Conservation (phyloP, 2,797 vertebrate genomes). For the Tympanoctomys barrerae region DNA sequence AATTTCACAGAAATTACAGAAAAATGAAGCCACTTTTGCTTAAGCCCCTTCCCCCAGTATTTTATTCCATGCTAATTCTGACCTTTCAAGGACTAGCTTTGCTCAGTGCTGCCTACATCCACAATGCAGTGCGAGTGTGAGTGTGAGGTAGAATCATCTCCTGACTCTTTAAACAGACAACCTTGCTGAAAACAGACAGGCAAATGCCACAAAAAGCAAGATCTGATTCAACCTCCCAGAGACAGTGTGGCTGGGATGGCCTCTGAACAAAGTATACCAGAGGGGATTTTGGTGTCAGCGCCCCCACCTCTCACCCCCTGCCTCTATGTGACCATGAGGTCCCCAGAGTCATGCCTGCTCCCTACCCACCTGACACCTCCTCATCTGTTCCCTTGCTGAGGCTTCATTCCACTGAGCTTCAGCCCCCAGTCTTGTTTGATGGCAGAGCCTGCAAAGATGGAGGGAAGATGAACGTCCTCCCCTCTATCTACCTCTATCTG, state of each 20-base stretch:
- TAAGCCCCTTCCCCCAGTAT: background rate
- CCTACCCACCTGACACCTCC: background rate
- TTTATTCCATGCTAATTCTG: constrained; percentile 28
- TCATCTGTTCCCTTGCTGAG: background rate
- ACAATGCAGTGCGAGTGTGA: background rate
- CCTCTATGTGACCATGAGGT: rapidly evolving
- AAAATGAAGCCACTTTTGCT: background rate
- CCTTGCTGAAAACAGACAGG: background rate
- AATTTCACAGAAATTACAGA: constrained; percentile 1
- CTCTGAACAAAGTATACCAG: background rate
- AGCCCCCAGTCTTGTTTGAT: background rate
- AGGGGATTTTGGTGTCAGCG: background rate
- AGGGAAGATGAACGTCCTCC: background rate
- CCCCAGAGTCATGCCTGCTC: rapidly evolving
- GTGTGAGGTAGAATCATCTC: background rate
- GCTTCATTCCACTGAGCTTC: background rate
- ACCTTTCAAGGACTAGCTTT: constrained; percentile 50
- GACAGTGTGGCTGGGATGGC: too few relatives aligned
- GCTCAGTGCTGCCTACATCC: background rate
- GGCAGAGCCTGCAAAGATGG: background rate
- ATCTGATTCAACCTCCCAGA: background rate
- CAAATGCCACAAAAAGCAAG: background rate
- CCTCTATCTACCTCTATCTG: background rate
- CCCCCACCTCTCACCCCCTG: background rate
- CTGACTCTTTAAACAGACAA: background rate